Base-by-base conservation (phyloP, 2,113 vertebrate species). In the Macquaria ambigua region DNA sequence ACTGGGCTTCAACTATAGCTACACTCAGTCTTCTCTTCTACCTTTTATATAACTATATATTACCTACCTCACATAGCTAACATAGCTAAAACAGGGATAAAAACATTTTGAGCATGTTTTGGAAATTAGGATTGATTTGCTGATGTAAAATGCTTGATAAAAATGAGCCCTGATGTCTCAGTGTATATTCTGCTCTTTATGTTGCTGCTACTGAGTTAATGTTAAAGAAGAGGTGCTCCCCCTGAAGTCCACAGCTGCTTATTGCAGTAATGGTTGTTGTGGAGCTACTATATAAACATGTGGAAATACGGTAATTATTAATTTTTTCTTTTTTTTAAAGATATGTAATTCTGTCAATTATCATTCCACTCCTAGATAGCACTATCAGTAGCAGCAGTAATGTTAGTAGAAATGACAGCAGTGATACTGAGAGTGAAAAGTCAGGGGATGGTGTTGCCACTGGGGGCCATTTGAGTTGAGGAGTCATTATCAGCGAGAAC, bases 401-500 rank as follows among this genome's bases (percentile, higher is more conserved):
- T n/a, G 20, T 3, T 6, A 3, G 12, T 2, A 56, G 37, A 28
- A 56, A 9, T 31, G 75, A 56, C 48, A 77, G 14, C 1, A 66
- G 48, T 28, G 9, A 55, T 55, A 21, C 25, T 11, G 14, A 5
- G 64, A 61, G 77, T 58, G 53, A 37, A n/a, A 1, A 52, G 66
- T 52, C 74, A n/a, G 41, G 59, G 25, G 25, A 9, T 25, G 52
- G 56, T 31, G 56, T 5, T 2, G 56, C 67, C 21, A 12, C 56
- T 20, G 23, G 68, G 43, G 58, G 16, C 46, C 34, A 2, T 72
- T 72, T 64, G 23, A 55, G 46, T 1, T 0, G 48, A 53, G 23
- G 58, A 72, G 58, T 63, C 59, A 64, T 71, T 62, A 80, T 52
- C 15, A 6, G 58, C 23, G 68, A 53, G 58, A 80, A 80, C 78